Base-by-base conservation (phyloP, 2,888 invertebrate genomes). In the Antitype chi region DNA sequence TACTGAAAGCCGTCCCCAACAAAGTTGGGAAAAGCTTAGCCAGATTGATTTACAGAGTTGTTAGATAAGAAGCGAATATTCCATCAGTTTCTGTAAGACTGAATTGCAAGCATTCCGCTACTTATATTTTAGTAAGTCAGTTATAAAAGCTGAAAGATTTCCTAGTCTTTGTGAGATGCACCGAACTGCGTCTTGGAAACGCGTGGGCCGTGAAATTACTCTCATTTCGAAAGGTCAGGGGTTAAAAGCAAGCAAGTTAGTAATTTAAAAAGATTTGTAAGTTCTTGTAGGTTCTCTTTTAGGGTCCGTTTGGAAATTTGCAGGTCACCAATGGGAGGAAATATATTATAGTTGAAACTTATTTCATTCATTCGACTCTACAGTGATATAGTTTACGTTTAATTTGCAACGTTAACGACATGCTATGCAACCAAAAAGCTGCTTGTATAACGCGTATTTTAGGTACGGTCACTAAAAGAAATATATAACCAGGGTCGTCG, bases 151-250 rank as follows among this genome's bases (percentile, higher is more conserved):
- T 62, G 25, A 28, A 68, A 76, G n/a, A 67, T 62, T 81, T 80
- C 67, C 70, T 28, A 47, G 66, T 62, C 77, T 82, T 80, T 82
- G 80, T 62, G 57, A 23, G 76, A 67, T 80, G 77, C 82, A 63
- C 25, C n/a, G 49, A 47, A 49, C 60, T 67, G 52, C 77, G 67
- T 77, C 82, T 69, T 59, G 20, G n/a, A 68, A 52, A 69, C 78
- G 82, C 82, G 81, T 81, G 78, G 67, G 78, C 68, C 63, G 78
- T 81, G 25, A 80, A 80, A 82, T 82, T 63, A 76, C 63, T 77
- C 63, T 71, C 78, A 60, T 77, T 78, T 53, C 11, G 38, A 49
- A 81, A 81, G 81, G 81, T 82, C 64, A 69, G 17, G 43, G 23
- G 82, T 77, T 76, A 28, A 60, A 17, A 52, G 43, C 11, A 70